Percentiles rank a stretch among this genome's conserved stretches.
Conservation (phyloP, 2,113 vertebrate genomes). For the Erythrocercus mccallii region DNA sequence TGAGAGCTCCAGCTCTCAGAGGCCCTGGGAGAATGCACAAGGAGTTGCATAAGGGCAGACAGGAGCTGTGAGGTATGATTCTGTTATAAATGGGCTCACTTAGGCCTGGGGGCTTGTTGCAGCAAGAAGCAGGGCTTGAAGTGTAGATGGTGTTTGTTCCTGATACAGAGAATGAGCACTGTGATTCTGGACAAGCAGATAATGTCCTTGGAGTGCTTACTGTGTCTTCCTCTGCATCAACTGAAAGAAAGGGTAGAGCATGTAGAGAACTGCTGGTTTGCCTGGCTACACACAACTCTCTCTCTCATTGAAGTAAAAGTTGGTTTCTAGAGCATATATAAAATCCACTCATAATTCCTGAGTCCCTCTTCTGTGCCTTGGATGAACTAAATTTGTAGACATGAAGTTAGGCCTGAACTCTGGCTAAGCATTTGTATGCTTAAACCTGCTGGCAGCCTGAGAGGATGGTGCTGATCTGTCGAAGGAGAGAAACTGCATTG, state of each 20-base stretch:
- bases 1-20: not conserved
- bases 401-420: not conserved
- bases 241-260: not conserved
- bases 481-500: not conserved
- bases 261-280: not conserved
- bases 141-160: not conserved
- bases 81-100: not conserved
- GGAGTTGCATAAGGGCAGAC: not conserved
- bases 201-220: not conserved
- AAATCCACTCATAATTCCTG: not conserved
- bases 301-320: not conserved
- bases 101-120: not conserved
- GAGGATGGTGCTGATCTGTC: not conserved
- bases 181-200: not conserved
- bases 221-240: not conserved
- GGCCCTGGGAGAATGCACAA: not conserved
- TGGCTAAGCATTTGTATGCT: not conserved
- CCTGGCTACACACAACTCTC: fast-evolving
- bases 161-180: not conserved
- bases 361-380: not conserved
- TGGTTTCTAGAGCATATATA: not conserved
- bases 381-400: not conserved
- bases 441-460: not conserved
- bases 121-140: not conserved
- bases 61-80: not conserved